Evolutionary conservation across 1,140 invertebrate genomes (phyloP), one percentile per base, ranked within the genome.

Genomic region (Hypsibius dujardini): DNA sequence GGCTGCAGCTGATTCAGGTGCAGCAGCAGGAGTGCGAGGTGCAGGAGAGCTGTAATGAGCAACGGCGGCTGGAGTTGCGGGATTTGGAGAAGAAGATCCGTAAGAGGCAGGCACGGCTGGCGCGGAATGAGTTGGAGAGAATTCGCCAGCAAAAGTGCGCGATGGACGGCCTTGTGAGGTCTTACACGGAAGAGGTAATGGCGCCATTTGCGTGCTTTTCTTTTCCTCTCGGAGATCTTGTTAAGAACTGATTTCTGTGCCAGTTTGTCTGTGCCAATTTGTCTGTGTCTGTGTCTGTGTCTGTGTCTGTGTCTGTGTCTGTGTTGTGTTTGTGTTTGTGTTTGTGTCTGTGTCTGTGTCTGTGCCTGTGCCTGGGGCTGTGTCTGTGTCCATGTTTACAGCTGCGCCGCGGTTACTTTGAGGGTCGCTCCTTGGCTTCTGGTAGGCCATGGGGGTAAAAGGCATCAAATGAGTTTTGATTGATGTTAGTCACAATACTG

Each of bases 141-240:
- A 67, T 67, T 15, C 62, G 62, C 62, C 62, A 67, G 62, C 62
- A 67, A 67, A 67, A 67, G 42, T 12, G 12, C 12, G 62, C 12
- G 12, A 67, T 67, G 62, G 62, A 67, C 0, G 12, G 62, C 7
- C 62, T 67, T 7, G 45, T 67, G 7, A 12, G 62, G 12, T 45
- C 12, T 42, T 67, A 67, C 42, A 67, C 62, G 12, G 62, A 67
- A 15, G 62, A 67, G 42, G 62, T 67, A 28, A 28, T 28, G 28
- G 28, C 28, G 28, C 28, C 42, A 67, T 12, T 67, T 42, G 12
- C 7, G 12, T 15, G 12, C 7, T 56, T 7, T 12, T n/a, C 7
- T 56, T 56, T 56, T n/a, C 7, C n/a, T 7, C 7, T 56, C 7
- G 50, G n/a, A 56, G n/a, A 56, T 12, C n/a, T 56, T 56, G 7